phyloP scores from a whole-genome alignment of 2,797 vertebrate species.

The Prunella strophiata region DNA sequence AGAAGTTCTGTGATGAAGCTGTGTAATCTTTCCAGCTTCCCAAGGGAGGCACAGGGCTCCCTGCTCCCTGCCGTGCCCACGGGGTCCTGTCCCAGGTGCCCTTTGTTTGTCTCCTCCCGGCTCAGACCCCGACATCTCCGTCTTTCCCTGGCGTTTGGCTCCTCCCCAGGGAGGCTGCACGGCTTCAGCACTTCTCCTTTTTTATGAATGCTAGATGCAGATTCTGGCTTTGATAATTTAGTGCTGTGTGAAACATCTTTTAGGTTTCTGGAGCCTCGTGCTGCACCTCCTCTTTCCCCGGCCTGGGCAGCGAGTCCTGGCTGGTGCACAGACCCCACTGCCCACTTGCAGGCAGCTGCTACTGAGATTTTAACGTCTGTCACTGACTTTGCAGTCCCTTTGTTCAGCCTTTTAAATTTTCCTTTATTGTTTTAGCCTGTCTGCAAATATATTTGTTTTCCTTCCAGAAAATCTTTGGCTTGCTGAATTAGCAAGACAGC shows the following conservation, averaged over 20 bases:
- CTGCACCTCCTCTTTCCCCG: rapidly evolving
- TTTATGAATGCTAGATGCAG: not conserved
- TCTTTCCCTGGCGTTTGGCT: slow-evolving; percentile 9
- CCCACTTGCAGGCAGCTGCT: not conserved
- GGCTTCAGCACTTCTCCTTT: not conserved
- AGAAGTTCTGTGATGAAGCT: not conserved
- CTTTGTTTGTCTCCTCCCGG: rapidly evolving
- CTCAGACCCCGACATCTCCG: not conserved
- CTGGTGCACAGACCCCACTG: not conserved
- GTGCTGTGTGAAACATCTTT: not conserved
- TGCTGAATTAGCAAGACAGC: slow-evolving; percentile 14
- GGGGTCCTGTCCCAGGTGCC: no score
- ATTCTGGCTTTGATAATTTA: not conserved
- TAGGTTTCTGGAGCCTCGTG: not conserved
- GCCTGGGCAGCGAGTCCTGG: rapidly evolving
- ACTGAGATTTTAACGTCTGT: not conserved
- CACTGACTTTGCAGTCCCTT: not conserved
- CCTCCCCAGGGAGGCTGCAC: not conserved
- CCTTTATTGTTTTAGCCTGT: slow-evolving; percentile 37
- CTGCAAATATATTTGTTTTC: slow-evolving; percentile 17
- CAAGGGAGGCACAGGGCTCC: not conserved
- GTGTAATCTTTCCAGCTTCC: not conserved
- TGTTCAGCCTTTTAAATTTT: slow-evolving; percentile 17
- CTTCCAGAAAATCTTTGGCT: slow-evolving; percentile 9
- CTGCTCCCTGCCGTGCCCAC: rapidly evolving